Conservation (phyloP, 64 coral and sea anemone species). For the Porites australiensis region DNA sequence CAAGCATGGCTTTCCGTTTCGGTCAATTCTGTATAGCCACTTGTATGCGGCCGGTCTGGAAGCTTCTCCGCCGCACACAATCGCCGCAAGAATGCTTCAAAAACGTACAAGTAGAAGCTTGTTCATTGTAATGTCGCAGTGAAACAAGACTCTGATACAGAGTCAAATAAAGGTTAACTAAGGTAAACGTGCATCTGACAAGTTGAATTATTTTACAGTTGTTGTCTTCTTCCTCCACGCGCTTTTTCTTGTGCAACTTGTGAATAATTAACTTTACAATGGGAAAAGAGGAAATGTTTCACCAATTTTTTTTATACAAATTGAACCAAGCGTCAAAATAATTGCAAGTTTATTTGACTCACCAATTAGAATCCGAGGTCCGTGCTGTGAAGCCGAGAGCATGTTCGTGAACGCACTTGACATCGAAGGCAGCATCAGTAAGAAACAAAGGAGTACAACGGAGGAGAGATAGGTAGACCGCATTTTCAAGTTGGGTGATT, state of each 20-base stretch:
- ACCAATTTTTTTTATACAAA: neutral
- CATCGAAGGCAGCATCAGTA: neutral
- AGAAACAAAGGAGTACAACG: neutral
- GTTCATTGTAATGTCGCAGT: too few relatives aligned
- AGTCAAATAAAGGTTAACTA: too few relatives aligned
- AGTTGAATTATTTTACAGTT: too few relatives aligned
- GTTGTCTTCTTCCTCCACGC: neutral
- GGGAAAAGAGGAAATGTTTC: neutral
- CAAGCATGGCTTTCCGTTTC: too few relatives aligned
- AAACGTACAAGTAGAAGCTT: too few relatives aligned
- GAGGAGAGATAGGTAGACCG: neutral
- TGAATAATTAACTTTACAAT: neutral
- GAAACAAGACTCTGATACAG: too few relatives aligned
- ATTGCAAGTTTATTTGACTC: neutral
- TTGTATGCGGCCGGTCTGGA: too few relatives aligned
- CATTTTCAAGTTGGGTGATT: neutral
- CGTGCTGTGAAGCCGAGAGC: neutral
- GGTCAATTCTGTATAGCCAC: too few relatives aligned
- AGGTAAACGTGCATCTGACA: too few relatives aligned
- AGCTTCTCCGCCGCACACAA: too few relatives aligned
- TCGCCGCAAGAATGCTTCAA: too few relatives aligned
- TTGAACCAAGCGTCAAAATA: neutral
- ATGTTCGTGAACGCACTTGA: neutral
- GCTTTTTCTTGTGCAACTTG: neutral
- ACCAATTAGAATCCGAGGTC: neutral